Conservation (phyloP, 1,140 invertebrate genomes). For the Lerema accius region DNA sequence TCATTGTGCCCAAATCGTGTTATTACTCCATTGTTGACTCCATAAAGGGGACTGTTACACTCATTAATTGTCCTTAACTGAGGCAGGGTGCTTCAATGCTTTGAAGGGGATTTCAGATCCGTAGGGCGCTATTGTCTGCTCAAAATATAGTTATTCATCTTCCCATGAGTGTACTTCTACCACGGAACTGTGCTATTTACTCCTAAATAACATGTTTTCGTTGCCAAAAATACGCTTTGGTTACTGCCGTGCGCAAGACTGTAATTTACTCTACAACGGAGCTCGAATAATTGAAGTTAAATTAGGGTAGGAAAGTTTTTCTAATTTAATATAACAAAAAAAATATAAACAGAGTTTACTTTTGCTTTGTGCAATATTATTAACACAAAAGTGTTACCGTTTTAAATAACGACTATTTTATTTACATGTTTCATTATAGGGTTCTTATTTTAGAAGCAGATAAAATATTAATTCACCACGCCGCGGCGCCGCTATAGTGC, state of each 20-base stretch:
- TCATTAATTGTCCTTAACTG: slow-evolving; percentile 75
- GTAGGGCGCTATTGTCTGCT: slow-evolving; percentile 65
- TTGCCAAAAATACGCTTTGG: slow-evolving; percentile 31
- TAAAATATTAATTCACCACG: too few species aligned
- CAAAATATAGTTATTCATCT: slow-evolving; percentile 73
- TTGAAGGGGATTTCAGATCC: slow-evolving; percentile 58
- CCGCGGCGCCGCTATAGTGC: too few species aligned
- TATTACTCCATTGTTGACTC: slow-evolving; percentile 71
- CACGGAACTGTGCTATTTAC: slow-evolving; percentile 47
- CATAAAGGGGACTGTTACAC: slow-evolving; percentile 68
- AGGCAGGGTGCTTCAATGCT: slow-evolving; percentile 56
- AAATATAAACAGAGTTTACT: too few species aligned
- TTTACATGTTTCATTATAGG: too few species aligned
- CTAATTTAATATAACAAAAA: too few species aligned
- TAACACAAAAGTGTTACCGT: too few species aligned
- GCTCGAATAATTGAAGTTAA: slow-evolving; percentile 24
- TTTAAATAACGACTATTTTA: too few species aligned
- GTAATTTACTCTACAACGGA: slow-evolving; percentile 24
- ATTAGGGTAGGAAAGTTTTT: slow-evolving; percentile 13
- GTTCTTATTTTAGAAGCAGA: too few species aligned
- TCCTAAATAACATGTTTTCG: slow-evolving; percentile 51
- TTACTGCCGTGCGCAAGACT: slow-evolving; percentile 14
- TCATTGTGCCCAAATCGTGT: slow-evolving; percentile 67
- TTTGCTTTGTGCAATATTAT: too few species aligned
- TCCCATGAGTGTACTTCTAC: slow-evolving; percentile 50